phyloP scores from a whole-genome alignment of 2,797 vertebrate genomes.

The Micrastur ruficollis region DNA sequence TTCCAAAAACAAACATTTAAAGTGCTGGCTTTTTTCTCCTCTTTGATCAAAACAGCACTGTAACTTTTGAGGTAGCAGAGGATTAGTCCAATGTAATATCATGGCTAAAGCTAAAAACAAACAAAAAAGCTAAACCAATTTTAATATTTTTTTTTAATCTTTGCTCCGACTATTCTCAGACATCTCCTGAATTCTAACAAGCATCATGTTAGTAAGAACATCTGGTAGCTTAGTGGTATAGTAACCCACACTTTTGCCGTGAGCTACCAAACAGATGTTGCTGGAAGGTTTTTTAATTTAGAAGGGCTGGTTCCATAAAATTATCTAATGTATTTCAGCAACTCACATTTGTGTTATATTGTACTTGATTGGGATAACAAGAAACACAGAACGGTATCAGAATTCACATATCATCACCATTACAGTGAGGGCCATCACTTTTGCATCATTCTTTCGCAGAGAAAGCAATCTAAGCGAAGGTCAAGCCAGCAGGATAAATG shows the following conservation, averaged over 20 bases:
- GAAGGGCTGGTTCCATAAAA: not conserved
- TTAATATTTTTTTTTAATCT: not conserved
- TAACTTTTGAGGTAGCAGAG: conserved; percentile 8
- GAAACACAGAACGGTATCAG: not conserved
- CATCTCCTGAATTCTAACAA: conserved; percentile 14
- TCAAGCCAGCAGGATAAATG: conserved; percentile 63
- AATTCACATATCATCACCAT: not conserved
- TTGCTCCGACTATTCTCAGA: not conserved
- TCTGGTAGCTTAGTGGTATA: not conserved
- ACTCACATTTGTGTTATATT: not conserved
- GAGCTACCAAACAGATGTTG: conserved; percentile 1
- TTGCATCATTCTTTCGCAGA: not conserved
- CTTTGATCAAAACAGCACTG: not conserved
- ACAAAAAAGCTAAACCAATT: conserved; percentile 8
- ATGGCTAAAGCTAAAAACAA: conserved; percentile 30
- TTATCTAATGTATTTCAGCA: not conserved
- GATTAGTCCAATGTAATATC: conserved; percentile 11
- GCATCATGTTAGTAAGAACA: not conserved
- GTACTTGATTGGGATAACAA: not conserved
- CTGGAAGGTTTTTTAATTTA: conserved; percentile 36
- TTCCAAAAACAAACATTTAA: not conserved
- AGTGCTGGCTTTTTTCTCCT: not conserved
- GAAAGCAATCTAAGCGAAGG: conserved; percentile 58
- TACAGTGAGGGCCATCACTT: not conserved
- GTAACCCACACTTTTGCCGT: not conserved